Base-by-base conservation (phyloP, 2,113 vertebrate species). In the Tachysurus fulvidraco region DNA sequence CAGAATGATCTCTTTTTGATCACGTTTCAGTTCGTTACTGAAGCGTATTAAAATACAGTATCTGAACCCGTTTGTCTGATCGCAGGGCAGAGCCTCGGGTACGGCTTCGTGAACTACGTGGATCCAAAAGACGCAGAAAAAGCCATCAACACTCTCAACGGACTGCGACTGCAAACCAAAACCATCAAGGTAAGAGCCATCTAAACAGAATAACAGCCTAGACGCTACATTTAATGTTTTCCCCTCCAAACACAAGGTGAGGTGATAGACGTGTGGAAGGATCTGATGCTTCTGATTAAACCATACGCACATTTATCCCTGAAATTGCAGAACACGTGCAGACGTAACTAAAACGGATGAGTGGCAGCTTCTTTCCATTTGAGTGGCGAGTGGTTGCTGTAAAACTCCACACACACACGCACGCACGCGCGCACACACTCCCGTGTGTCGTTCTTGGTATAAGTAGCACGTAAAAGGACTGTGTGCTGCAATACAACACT, bases 151-250 rank as follows among this genome's bases (percentile, higher is more conserved):
- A 99, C 98, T 28, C 93, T 99, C 93, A 99, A 98, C 89, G 98
- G 98, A 94, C 94, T 99, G 94, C 96, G 98, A 95, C 97, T 99
- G 92, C 98, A 99, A 94, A 99, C 98, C 91, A 99, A 99, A 96
- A 99, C 98, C 91, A 99, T 99, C 93, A 99, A 99, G 96, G 98
- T 99, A 96, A 90, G 95, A 88, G 14, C 36, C 36, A 36, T 36
- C 36, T 36, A 36, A 2, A 36, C 36, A 36, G 36, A 36, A n/a
- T n/a, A n/a, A 36, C 36, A 36, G 36, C 36, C 2, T 36, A 36
- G 36, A 36, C 1, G 2, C 36, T 36, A 36, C 36, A 2, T 36
- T 36, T 36, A 36, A 36, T 50, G 46, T 7, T 59, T 7, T 59
- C 17, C 16, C 57, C 57, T 59, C 16, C 16, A 59, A 57, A 57